phyloP scores from a whole-genome alignment of 2,113 vertebrate species.

The Mirza zaza region DNA sequence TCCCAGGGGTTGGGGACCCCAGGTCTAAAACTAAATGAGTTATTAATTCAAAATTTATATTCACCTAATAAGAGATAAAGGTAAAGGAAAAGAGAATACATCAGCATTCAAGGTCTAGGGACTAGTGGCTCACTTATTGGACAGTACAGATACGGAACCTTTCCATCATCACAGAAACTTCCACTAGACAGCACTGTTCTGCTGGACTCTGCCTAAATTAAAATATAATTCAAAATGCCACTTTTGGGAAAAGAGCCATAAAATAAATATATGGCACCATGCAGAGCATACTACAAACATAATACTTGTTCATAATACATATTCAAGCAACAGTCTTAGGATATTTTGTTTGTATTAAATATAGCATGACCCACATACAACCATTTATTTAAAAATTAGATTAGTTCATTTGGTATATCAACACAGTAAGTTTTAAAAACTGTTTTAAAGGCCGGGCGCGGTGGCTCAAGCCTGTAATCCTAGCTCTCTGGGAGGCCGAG shows the following conservation, averaged over 20 bases:
- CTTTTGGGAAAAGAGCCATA: background rate
- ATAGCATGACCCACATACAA: background rate
- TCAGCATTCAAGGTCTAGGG: background rate
- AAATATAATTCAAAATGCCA: constrained; percentile 8
- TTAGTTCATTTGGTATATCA: background rate
- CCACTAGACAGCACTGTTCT: background rate
- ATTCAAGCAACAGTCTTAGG: background rate
- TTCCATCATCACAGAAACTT: background rate
- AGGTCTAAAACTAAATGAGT: constrained; percentile 27
- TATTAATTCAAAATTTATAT: constrained; percentile 3
- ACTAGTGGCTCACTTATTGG: background rate
- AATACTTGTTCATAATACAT: background rate
- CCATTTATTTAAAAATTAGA: constrained; percentile 10
- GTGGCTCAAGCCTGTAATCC: too few species aligned
- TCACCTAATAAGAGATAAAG: background rate
- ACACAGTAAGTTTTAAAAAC: background rate
- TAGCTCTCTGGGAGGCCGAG: too few species aligned
- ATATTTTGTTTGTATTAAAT: constrained; percentile 8
- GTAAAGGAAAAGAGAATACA: background rate
- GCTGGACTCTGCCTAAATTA: background rate
- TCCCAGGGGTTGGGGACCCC: too few species aligned
- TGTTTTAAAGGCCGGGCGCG: too few species aligned
- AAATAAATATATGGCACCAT: background rate
- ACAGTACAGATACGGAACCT: background rate
- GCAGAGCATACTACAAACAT: background rate